Percentiles rank a stretch among this genome's conserved stretches.
Conservation (phyloP, 1,140 invertebrate genomes). For the Chelonus insularis region DNA sequence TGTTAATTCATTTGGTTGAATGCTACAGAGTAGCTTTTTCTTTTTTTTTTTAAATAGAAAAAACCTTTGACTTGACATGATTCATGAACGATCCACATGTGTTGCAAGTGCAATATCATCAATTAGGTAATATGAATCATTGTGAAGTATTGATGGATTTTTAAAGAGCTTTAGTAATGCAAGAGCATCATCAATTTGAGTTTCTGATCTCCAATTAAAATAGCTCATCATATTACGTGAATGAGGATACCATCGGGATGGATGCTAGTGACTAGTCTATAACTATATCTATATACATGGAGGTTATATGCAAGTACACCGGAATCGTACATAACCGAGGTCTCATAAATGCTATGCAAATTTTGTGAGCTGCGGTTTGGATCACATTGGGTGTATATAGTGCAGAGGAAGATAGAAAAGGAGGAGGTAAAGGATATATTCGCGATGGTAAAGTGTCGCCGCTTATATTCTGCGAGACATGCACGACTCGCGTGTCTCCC, state of each 20-base stretch:
- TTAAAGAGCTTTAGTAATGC: too few species aligned
- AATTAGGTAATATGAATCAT: too few species aligned
- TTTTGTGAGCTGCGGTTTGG: conserved; percentile 28
- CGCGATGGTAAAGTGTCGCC: conserved; percentile 42
- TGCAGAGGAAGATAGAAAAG: not conserved
- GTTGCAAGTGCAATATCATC: too few species aligned
- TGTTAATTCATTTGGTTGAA: not conserved
- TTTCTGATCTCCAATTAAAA: too few species aligned
- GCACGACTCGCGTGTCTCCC: conserved; percentile 53
- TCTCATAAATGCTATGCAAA: conserved; percentile 46
- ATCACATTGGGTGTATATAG: conserved; percentile 25
- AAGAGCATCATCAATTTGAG: too few species aligned
- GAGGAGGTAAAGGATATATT: conserved; percentile 3
- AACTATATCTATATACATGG: too few species aligned
- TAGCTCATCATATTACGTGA: not conserved
- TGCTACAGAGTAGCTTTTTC: too few species aligned
- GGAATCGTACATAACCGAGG: conserved; percentile 7
- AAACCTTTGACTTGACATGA: too few species aligned
- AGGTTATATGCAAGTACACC: not conserved
- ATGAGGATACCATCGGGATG: not conserved
- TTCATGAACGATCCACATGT: too few species aligned
- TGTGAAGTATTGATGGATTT: too few species aligned
- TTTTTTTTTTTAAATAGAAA: not conserved
- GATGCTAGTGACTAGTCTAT: too few species aligned
- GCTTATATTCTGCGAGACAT: conserved; percentile 50